phyloP scores from a whole-genome alignment of 2,888 invertebrate species.

The Villa cingulata region DNA sequence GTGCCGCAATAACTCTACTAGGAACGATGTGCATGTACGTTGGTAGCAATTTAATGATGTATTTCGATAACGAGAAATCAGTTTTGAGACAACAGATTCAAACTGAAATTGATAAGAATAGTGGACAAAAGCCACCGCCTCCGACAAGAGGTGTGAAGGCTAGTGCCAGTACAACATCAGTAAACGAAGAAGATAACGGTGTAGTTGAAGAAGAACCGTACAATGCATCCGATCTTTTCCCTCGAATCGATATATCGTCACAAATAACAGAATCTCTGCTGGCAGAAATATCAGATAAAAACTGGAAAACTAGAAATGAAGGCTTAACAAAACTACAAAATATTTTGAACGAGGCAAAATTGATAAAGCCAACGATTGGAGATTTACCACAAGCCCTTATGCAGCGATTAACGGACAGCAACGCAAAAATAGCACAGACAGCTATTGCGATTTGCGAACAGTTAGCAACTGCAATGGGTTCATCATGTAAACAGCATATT shows the following conservation, averaged over 20 bases:
- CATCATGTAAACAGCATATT: constrained; percentile 64
- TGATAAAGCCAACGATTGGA: constrained; percentile 71
- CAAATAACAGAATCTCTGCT: constrained; percentile 71
- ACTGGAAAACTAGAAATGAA: constrained; percentile 66
- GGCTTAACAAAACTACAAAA: constrained; percentile 36
- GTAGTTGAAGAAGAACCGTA: constrained; percentile 37
- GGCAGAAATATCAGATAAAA: constrained; percentile 72
- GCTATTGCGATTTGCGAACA: constrained; percentile 71
- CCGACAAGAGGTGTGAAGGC: constrained; percentile 48
- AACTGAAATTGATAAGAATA: constrained; percentile 69
- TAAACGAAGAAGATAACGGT: constrained; percentile 15
- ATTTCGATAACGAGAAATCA: constrained; percentile 79
- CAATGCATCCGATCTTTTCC: constrained; percentile 55
- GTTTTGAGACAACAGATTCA: constrained; percentile 72
- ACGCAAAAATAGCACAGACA: constrained; percentile 78
- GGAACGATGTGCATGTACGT: constrained; percentile 71
- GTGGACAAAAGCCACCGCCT: constrained; percentile 61
- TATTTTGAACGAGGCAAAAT: constrained; percentile 48
- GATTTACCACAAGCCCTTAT: constrained; percentile 70
- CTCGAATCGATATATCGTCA: constrained; percentile 66
- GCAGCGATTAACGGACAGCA: constrained; percentile 71
- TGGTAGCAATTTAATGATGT: constrained; percentile 60
- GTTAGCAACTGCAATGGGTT: constrained; percentile 70
- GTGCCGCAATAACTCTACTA: constrained; percentile 48
- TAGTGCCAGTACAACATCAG: constrained; percentile 13